These are phyloP conservation scores for Centruroides vittatus DNA, from an alignment of 1,140 invertebrate genomes.

Conservation along the genomic window DNA sequence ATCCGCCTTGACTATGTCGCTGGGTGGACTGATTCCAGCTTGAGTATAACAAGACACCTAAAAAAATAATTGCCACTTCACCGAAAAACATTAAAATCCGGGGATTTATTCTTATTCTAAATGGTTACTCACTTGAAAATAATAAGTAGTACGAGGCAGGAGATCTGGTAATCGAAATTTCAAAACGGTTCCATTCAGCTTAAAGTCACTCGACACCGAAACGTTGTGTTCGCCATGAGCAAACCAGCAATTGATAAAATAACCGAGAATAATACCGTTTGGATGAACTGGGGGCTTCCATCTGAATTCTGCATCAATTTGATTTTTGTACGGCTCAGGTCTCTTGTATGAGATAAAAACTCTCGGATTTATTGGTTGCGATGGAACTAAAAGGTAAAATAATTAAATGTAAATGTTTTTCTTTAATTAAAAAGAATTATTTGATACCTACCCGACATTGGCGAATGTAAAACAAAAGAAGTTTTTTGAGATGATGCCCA, in stretches of 20 bases:
- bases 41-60: constrained; percentile 59
- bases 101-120: too few species aligned
- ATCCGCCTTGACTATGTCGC: constrained; percentile 42
- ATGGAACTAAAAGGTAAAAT: constrained; percentile 35
- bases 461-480: constrained; percentile 20
- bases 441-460: constrained; percentile 25
- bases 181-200: constrained; percentile 25
- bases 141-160: constrained; percentile 47
- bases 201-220: constrained; percentile 8
- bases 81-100: too few species aligned
- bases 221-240: constrained; percentile 24
- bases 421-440: too few species aligned
- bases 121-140: constrained; percentile 43
- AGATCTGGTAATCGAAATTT: constrained; percentile 44
- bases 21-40: constrained; percentile 51
- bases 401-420: background rate
- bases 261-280: background rate
- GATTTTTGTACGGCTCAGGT: constrained; percentile 19
- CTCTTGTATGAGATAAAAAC: constrained; percentile 40
- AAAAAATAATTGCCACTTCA: background rate
- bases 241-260: background rate
- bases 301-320: constrained; percentile 17
- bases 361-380: constrained; percentile 48
- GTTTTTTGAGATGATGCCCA: constrained; percentile 58
- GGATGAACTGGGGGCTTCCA: background rate